Conservation (phyloP, 92 coral and sea anemone genomes). For the Phenganax stokvisi region DNA sequence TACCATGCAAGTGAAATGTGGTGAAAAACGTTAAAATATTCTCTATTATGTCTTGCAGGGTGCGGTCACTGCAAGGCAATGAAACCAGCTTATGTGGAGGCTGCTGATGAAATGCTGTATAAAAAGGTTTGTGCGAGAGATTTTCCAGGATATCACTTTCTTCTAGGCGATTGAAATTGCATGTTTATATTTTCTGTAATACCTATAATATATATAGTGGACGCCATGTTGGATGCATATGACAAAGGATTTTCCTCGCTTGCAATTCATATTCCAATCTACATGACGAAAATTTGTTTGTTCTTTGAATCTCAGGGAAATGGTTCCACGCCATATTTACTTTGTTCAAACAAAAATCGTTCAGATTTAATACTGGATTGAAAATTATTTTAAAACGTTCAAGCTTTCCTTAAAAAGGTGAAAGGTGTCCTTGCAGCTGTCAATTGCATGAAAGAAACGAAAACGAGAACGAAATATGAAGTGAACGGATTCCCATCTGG, state of each 20-base stretch:
- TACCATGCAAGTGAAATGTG: not conserved
- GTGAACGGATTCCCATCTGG: constrained; percentile 79
- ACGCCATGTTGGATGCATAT: too few species aligned
- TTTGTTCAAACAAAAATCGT: not conserved
- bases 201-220: too few species aligned
- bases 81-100: constrained; percentile 88
- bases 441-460: constrained; percentile 76
- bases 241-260: too few species aligned
- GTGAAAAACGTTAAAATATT: not conserved
- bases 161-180: too few species aligned
- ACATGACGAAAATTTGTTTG: not conserved
- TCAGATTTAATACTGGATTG: not conserved
- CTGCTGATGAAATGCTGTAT: constrained; percentile 62
- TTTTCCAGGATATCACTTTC: constrained; percentile 28
- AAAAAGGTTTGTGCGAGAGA: constrained; percentile 35
- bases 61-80: constrained; percentile 97
- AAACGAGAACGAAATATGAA: constrained; percentile 62
- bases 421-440: constrained; percentile 88
- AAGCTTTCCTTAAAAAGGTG: constrained; percentile 46
- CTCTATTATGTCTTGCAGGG: constrained; percentile 50
- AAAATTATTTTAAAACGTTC: not conserved
- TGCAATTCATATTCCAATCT: too few species aligned
- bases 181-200: too few species aligned
- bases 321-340: not conserved
- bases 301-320: constrained; percentile 42